A percentile compares a stretch with the other conserved stretches of the same genome.
Evolutionary conservation across 2,113 vertebrate species (phyloP).

Genomic region (Oreochromis niloticus): DNA sequence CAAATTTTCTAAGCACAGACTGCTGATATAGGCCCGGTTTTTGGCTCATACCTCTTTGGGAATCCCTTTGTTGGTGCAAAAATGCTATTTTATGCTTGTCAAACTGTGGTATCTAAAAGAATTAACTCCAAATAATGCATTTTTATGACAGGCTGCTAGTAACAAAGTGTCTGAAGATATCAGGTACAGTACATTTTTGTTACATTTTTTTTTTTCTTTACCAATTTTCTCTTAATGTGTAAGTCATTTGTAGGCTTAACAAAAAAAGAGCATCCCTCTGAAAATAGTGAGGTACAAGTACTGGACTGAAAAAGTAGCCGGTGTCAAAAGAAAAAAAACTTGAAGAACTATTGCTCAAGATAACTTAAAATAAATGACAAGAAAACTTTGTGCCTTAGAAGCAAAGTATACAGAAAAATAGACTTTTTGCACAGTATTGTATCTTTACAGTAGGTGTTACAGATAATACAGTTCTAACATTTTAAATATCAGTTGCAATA

Average conservation of each 20-base stretch:
- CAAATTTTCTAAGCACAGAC: neutral
- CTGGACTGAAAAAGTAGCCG: neutral
- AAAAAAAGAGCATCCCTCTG: neutral
- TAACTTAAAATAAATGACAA: neutral
- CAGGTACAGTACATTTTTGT: neutral
- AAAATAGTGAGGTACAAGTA: neutral
- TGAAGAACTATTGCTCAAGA: neutral
- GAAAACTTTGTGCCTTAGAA: neutral
- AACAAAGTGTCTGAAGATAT: neutral
- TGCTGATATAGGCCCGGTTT: neutral
- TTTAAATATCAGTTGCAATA: neutral
- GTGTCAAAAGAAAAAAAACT: neutral
- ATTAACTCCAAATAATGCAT: neutral
- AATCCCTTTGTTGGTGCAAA: neutral
- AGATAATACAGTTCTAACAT: neutral
- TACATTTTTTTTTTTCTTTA: neutral
- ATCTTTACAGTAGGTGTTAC: neutral
- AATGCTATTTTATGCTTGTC: neutral
- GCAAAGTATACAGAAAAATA: neutral
- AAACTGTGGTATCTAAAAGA: neutral
- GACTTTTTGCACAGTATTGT: neutral
- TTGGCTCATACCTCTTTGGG: neutral
- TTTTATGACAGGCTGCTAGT: neutral
- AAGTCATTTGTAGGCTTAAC: neutral
- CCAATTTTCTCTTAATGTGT: neutral